Evolutionary conservation across 2,888 invertebrate species (phyloP).

Genomic region (Diadegma fenestrale): DNA sequence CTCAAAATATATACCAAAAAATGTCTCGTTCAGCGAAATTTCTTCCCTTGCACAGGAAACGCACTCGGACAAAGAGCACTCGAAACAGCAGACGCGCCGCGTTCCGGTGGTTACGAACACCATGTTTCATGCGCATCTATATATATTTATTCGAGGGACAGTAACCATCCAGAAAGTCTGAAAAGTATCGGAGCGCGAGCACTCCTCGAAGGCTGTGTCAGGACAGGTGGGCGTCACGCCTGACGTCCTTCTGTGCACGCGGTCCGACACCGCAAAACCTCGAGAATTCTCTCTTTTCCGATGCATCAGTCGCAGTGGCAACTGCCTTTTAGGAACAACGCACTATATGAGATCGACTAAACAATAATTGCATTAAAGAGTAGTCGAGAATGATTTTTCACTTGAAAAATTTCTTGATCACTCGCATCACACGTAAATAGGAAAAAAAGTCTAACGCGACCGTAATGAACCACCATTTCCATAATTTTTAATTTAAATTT

Average conservation of each 20-base stretch:
- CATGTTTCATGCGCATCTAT: slow-evolving; percentile 29
- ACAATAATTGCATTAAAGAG: neutral
- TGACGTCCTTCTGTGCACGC: slow-evolving; percentile 68
- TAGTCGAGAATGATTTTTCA: neutral
- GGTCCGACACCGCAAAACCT: slow-evolving; percentile 67
- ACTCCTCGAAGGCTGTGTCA: slow-evolving; percentile 69
- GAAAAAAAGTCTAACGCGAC: neutral
- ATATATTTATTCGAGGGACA: slow-evolving; percentile 13
- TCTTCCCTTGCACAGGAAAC: slow-evolving; percentile 56
- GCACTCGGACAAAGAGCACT: slow-evolving; percentile 60
- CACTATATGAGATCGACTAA: neutral
- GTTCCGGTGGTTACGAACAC: slow-evolving; percentile 69
- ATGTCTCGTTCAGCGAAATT: slow-evolving; percentile 18
- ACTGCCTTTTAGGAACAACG: neutral
- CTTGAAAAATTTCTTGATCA: neutral
- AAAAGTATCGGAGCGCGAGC: slow-evolving; percentile 57
- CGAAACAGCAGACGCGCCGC: slow-evolving; percentile 63
- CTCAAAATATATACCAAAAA: neutral
- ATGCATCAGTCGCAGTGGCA: slow-evolving; percentile 39
- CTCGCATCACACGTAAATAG: neutral
- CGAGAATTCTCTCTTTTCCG: slow-evolving; percentile 41
- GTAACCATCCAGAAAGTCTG: slow-evolving; percentile 56
- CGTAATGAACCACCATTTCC: neutral
- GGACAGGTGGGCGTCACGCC: slow-evolving; percentile 80
- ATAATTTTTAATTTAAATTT: too few relatives aligned